phyloP scores from a whole-genome alignment of 2,113 vertebrate species.

The Myiagra hebetior region DNA sequence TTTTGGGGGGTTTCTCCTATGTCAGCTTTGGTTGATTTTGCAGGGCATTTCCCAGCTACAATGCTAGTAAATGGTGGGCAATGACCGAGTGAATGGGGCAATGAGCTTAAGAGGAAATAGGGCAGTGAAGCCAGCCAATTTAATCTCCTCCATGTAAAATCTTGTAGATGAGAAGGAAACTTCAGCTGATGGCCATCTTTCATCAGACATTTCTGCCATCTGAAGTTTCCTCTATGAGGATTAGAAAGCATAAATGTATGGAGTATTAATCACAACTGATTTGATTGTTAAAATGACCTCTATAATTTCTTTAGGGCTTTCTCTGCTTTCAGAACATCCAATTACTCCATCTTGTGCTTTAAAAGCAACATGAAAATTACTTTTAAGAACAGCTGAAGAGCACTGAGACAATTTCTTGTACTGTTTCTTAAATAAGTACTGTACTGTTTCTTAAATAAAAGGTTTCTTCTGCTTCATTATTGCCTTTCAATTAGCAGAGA shows the following conservation, averaged over 20 bases:
- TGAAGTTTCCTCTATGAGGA: slow-evolving; percentile 12
- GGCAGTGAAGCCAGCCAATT: slow-evolving; percentile 40
- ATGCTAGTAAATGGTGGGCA: not conserved
- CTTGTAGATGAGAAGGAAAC: not conserved
- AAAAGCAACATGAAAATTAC: not conserved
- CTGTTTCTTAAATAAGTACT: not conserved
- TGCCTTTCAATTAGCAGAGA: not conserved
- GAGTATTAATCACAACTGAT: slow-evolving; percentile 16
- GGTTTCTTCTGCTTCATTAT: not conserved
- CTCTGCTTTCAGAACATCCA: not conserved
- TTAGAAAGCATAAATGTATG: not conserved
- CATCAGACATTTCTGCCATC: not conserved
- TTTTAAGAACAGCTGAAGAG: not conserved
- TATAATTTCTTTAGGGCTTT: not conserved
- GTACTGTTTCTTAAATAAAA: not conserved
- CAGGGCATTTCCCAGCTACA: not conserved
- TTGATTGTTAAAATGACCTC: not conserved
- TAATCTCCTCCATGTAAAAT: slow-evolving; percentile 37
- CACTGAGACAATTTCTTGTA: not conserved
- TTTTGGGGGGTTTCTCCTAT: not conserved
- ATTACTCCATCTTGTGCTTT: not conserved
- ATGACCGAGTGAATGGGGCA: not conserved
- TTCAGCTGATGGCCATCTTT: slow-evolving; percentile 32
- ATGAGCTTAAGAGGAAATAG: slow-evolving; percentile 10
- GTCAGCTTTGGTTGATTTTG: not conserved